A percentile compares a stretch with the other conserved stretches of the same genome.
These are phyloP conservation scores for Prunella himalayana DNA, from an alignment of 2,113 vertebrate genomes.

Conservation along the genomic window DNA sequence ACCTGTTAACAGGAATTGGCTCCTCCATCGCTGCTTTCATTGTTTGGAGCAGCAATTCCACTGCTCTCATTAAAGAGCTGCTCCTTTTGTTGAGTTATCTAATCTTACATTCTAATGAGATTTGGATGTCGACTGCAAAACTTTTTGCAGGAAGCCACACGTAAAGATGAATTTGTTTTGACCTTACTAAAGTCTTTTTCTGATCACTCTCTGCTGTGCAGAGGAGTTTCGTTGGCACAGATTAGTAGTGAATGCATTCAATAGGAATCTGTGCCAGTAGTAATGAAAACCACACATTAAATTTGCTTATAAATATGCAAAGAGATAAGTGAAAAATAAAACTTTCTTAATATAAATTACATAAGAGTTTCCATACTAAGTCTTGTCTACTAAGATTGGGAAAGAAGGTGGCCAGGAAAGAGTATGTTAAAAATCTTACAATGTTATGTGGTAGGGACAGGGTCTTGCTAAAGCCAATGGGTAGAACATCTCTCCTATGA, in stretches of 20 bases:
- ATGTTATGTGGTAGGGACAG: not conserved
- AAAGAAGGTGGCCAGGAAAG: not conserved
- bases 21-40: slow-evolving; percentile 1
- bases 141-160: not conserved
- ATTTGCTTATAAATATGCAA: not conserved
- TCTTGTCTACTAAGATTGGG: not conserved
- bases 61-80: slow-evolving; percentile 9
- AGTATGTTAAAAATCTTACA: not conserved
- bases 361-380: not conserved
- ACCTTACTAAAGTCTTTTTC: not conserved
- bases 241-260: not conserved
- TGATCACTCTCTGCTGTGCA: not conserved
- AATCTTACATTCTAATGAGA: slow-evolving; percentile 44
- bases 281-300: slow-evolving; percentile 10
- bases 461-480: fast-evolving
- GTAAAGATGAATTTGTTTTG: slow-evolving; percentile 29
- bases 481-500: not conserved
- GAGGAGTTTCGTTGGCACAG: not conserved
- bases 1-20: slow-evolving; percentile 42
- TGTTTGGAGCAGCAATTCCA: slow-evolving; percentile 19
- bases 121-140: not conserved
- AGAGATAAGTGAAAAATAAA: not conserved
- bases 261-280: not conserved
- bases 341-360: not conserved
- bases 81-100: slow-evolving; percentile 41